These are phyloP conservation scores for Amazona guildingii DNA, from an alignment of 2,113 vertebrate species.

Conservation along the genomic window DNA sequence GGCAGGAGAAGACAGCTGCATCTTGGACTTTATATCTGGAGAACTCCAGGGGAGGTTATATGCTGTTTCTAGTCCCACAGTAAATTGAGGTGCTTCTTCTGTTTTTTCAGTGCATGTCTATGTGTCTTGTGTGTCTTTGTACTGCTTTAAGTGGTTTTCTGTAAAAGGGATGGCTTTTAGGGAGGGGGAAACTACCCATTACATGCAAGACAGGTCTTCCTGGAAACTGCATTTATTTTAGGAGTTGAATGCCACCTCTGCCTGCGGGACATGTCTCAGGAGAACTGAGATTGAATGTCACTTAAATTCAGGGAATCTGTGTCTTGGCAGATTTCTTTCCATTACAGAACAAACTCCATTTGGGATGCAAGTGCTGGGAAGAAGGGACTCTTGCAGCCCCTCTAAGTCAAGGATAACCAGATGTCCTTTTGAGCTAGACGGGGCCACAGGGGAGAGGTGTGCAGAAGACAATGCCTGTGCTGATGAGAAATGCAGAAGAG, in stretches of 20 bases:
- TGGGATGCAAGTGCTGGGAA: not conserved
- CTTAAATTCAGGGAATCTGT: not conserved
- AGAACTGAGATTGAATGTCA: not conserved
- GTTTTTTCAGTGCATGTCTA: not conserved
- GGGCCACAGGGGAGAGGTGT: not conserved
- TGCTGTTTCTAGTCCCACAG: slow-evolving; percentile 19
- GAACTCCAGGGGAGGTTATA: not conserved
- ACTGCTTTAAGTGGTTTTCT: not conserved
- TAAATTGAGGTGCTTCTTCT: slow-evolving; percentile 39
- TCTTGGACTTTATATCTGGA: not conserved
- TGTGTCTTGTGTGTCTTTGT: slow-evolving; percentile 48
- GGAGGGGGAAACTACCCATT: not conserved
- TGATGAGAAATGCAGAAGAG: not conserved
- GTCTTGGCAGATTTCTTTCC: not conserved
- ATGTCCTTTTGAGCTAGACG: not conserved
- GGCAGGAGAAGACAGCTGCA: not conserved
- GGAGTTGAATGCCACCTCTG: not conserved
- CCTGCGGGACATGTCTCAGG: not conserved
- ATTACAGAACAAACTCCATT: not conserved
- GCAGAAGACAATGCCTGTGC: not conserved
- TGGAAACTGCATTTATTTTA: not conserved
- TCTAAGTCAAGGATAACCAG: not conserved
- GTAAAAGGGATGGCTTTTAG: not conserved
- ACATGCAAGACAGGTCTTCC: not conserved
- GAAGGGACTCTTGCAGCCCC: not conserved